A percentile compares a stretch with the other conserved stretches of the same genome.
These are phyloP conservation scores for Silurus aristotelis DNA, from an alignment of 2,797 vertebrate species.

Conservation along the genomic window DNA sequence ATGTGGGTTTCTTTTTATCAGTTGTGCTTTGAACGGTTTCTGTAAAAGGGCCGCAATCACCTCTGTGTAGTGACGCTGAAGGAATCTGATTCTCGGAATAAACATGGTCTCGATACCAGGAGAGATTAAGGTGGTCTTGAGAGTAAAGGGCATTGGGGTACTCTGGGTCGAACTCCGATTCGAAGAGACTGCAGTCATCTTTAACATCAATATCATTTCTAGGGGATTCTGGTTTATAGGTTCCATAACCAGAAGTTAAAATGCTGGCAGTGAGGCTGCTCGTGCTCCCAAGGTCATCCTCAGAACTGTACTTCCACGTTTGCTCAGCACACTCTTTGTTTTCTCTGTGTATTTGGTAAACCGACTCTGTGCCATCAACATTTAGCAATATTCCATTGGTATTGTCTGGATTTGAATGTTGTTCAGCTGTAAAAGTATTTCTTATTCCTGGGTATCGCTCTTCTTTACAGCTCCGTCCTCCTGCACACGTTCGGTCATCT, in stretches of 20 bases:
- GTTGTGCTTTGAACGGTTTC: neutral
- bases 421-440: neutral
- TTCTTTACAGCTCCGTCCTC: neutral
- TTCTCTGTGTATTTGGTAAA: constrained; percentile 15
- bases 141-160: constrained; percentile 43
- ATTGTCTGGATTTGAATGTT: neutral
- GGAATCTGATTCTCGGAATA: constrained; percentile 5
- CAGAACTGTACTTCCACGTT: no score
- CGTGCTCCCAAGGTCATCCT: constrained; percentile 22
- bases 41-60: neutral
- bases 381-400: neutral
- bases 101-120: neutral
- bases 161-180: constrained; percentile 61
- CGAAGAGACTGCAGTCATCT: constrained; percentile 58
- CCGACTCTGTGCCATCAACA: neutral
- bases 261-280: constrained; percentile 63
- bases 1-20: neutral
- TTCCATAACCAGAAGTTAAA: constrained; percentile 73
- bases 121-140: constrained; percentile 18
- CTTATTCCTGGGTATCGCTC: neutral
- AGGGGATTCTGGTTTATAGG: constrained; percentile 57
- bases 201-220: constrained; percentile 62
- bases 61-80: neutral
- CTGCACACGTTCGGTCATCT: neutral
- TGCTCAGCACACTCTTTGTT: neutral